Percentiles rank a stretch among this genome's conserved stretches.
phyloP scores from a whole-genome alignment of 2,113 vertebrate species.

The Pseudopipra pipra region DNA sequence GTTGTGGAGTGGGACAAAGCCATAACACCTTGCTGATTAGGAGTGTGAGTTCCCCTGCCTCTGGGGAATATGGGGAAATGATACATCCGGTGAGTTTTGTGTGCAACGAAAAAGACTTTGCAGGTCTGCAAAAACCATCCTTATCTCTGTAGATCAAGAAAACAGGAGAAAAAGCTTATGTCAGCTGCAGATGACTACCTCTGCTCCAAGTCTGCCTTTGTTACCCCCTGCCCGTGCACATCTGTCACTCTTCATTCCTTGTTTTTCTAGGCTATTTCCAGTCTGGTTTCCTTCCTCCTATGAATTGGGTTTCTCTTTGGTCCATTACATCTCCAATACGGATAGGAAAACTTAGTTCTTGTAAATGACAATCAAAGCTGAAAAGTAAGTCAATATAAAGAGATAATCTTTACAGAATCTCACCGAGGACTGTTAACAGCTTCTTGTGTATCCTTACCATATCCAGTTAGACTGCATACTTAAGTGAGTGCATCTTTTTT shows the following conservation, averaged over 20 bases:
- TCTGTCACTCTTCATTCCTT: background rate
- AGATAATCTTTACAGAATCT: background rate
- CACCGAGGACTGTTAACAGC: background rate
- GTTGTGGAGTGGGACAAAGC: background rate
- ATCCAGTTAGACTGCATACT: background rate
- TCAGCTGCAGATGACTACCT: background rate
- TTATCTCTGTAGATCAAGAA: background rate
- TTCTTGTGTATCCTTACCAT: background rate
- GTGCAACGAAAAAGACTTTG: background rate
- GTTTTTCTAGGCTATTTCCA: background rate
- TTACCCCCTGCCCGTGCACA: background rate
- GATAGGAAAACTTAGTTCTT: background rate
- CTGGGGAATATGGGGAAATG: background rate
- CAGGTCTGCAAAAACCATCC: background rate
- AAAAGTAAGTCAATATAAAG: background rate
- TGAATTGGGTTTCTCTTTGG: background rate
- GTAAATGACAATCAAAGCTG: background rate
- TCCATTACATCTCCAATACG: background rate
- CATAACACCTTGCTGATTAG: background rate
- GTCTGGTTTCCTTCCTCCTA: background rate
- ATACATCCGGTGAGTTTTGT: background rate
- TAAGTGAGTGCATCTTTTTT: background rate
- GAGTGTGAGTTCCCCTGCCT: background rate
- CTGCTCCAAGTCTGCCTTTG: background rate
- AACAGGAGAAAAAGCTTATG: background rate